Evolutionary conservation across 2,888 invertebrate genomes (phyloP).

Genomic region (Bedellia somnulentella): DNA sequence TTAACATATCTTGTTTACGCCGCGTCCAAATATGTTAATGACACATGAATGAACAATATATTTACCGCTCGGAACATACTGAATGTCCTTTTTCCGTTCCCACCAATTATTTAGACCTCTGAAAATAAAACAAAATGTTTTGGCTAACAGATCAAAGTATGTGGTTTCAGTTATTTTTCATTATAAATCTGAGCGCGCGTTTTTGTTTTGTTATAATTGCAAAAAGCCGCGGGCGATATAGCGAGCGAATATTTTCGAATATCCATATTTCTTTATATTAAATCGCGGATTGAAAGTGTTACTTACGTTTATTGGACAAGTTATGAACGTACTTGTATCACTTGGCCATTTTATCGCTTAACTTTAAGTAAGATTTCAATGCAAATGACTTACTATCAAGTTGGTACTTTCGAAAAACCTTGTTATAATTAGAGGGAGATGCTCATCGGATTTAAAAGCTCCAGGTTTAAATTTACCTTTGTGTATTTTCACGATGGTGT

Average conservation of each 20-base stretch:
- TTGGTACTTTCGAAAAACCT: too few relatives aligned
- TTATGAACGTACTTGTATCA: too few relatives aligned
- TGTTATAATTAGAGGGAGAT: too few relatives aligned
- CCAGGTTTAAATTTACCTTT: too few relatives aligned
- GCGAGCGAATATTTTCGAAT: constrained; percentile 48
- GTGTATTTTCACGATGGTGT: too few relatives aligned
- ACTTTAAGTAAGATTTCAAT: too few relatives aligned
- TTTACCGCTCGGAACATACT: constrained; percentile 25
- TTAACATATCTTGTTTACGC: constrained; percentile 48
- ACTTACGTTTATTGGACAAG: too few relatives aligned
- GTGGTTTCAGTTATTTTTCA: constrained; percentile 21
- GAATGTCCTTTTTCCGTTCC: constrained; percentile 22
- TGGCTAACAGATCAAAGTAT: constrained; percentile 20
- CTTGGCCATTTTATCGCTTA: too few relatives aligned
- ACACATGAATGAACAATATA: constrained; percentile 40
- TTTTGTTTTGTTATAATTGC: constrained; percentile 57
- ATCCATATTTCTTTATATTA: too few relatives aligned
- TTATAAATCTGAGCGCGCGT: constrained; percentile 36
- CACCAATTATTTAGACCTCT: neutral
- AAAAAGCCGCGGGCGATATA: constrained; percentile 41
- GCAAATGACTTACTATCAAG: too few relatives aligned
- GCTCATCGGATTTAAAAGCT: too few relatives aligned
- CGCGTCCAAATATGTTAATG: constrained; percentile 38
- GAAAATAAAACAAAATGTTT: constrained; percentile 13
- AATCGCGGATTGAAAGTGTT: too few relatives aligned